Evolutionary conservation across 2,888 invertebrate species (phyloP), one percentile per base, ranked within the genome.

Genomic region (Oxytorus armatus): DNA sequence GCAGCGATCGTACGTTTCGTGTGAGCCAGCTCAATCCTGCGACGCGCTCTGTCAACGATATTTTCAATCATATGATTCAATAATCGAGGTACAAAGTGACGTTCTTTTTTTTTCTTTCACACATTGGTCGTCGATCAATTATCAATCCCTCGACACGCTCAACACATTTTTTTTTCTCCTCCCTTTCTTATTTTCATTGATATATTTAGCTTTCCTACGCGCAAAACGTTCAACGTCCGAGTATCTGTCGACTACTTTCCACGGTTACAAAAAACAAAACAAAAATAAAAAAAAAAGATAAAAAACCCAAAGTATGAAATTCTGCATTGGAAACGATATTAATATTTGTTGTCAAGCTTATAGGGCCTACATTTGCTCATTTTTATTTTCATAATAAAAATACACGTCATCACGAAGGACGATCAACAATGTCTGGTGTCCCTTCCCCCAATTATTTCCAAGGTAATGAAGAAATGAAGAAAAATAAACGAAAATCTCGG

Each of bases 281-380:
- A 49, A 39, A 14, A n/a, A 61, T 1, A 49, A 18, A 23, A 44
- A 42, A 49, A 42, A 18, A 36, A 51, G 23, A 36, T 25, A 63
- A 65, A 16, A 21, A 74, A 53, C 29, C 68, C 65, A 59, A 63
- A 69, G 73, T 77, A 77, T 74, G 73, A 74, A 81, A 81, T 77
- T 70, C 42, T 68, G 63, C 69, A 81, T 73, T 74, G 65, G 66
- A 65, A 81, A 74, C 57, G 65, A 74, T 77, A 80, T 76, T 65
- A 51, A 68, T 65, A 81, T 81, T 77, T 81, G 77, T 81, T 77
- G 81, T 81, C 81, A 81, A 77, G 81, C 73, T 78, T 77, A 66
- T 79, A 79, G 86, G 86, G 87, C 87, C 86, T 88, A 87, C 78
- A 84, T 82, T 84, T 79, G 82, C 80, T 65, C 82, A 81, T 85